phyloP scores from a whole-genome alignment of 2,797 vertebrate species.

The Toxotes lorentzi region DNA sequence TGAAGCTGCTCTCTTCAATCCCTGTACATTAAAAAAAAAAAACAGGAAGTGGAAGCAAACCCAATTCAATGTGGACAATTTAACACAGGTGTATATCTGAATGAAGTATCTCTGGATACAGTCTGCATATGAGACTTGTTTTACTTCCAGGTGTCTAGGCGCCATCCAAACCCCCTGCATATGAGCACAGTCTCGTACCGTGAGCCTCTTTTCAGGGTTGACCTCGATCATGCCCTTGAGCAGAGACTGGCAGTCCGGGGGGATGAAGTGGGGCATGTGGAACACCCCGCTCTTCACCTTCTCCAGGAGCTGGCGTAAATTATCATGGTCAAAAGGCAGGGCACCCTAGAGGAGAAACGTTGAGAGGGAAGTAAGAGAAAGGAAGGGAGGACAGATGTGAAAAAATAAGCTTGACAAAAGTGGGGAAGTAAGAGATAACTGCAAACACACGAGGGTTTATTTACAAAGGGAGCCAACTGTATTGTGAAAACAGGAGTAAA shows the following conservation, averaged over 20 bases:
- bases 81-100: conserved; percentile 7
- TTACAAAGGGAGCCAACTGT: background rate
- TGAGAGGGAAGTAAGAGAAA: background rate
- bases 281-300: conserved; percentile 96
- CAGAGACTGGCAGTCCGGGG: conserved; percentile 92
- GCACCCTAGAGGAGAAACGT: conserved; percentile 85
- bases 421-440: background rate
- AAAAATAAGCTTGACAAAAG: background rate
- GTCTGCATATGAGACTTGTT: background rate
- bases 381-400: background rate
- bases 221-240: conserved; percentile 94
- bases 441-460: background rate
- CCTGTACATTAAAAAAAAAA: background rate
- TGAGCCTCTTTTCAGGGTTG: conserved; percentile 93
- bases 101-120: background rate
- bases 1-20: background rate
- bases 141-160: background rate
- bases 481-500: conserved; percentile 10
- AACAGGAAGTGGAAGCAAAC: background rate
- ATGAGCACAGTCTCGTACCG: conserved; percentile 79
- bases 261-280: conserved; percentile 96
- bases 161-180: background rate
- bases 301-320: conserved; percentile 94
- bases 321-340: conserved; percentile 94
- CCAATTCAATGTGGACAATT: background rate